phyloP scores from a whole-genome alignment of 2,113 vertebrate species.

The Brachyhypopomus occidentalis region DNA sequence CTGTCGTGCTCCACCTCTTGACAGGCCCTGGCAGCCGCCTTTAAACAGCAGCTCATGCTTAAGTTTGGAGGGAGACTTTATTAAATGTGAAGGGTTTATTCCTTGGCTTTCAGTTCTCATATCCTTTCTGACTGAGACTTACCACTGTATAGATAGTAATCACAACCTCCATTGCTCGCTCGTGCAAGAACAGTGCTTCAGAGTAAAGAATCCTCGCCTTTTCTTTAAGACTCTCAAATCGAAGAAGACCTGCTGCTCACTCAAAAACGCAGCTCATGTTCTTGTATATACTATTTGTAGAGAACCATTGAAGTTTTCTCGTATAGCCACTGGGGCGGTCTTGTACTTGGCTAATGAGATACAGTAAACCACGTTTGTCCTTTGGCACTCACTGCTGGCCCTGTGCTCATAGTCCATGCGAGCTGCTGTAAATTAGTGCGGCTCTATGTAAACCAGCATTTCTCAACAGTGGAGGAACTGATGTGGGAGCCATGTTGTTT shows the following conservation, averaged over 20 bases:
- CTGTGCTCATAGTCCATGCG: constrained; percentile 55
- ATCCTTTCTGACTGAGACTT: background rate
- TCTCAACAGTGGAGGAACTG: constrained; percentile 63
- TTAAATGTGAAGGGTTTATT: constrained; percentile 7
- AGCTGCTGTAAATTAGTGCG: constrained; percentile 56
- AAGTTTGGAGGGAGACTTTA: background rate
- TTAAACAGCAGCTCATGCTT: background rate
- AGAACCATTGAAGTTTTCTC: constrained; percentile 57
- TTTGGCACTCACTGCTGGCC: constrained; percentile 45
- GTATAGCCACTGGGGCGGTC: constrained; percentile 52
- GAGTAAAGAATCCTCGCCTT: background rate
- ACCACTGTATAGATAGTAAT: background rate
- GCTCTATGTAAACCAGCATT: constrained; percentile 62
- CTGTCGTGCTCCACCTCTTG: background rate
- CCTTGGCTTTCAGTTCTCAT: background rate
- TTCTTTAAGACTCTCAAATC: background rate
- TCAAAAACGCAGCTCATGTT: background rate
- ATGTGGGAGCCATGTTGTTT: constrained; percentile 71
- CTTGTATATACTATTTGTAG: constrained; percentile 10
- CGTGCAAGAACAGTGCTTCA: no score
- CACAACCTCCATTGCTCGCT: no score
- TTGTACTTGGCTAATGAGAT: constrained; percentile 69
- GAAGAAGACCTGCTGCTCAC: background rate
- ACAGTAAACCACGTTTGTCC: constrained; percentile 61
- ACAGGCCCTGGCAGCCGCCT: background rate